Evolutionary conservation across 1,140 invertebrate species (phyloP), one percentile per base, ranked within the genome.

Genomic region (Drosophila nigromelanica): DNA sequence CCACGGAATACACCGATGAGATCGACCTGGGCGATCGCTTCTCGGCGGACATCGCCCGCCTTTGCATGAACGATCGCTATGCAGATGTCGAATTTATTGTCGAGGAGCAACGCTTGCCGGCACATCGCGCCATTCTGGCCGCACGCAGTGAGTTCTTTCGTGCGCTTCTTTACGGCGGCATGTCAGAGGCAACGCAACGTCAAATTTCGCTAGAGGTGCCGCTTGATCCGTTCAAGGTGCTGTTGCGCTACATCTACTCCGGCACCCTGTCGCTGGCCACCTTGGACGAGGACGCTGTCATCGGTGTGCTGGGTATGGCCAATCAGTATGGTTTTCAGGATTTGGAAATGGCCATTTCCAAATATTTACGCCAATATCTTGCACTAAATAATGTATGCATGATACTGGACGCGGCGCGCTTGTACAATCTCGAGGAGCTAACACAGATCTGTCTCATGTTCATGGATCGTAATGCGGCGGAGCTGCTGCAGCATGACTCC

Each of bases 251-350:
- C 93, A 98, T 99, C 51, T 99, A 99, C 91, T 98, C 97, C 63
- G 94, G 94, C 39, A 95, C 95, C 75, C 96, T 99, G 94, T 96
- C 96, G 51, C 93, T 99, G 30, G 94, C 95, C 12, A 94, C 96
- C 73, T 93, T 98, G 69, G 96, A 96, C 87, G 97, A 98, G 91
- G 97, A 98, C 73, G 94, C 96, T 40, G 94, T 98, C 39, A 93
- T 98, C 60, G 97, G 98, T 89, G 96, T 97, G 47, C 92, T 98
- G 52, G 97, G 96, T 5, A 93, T 99, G 86, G 96, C 97, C 24
- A 97, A 99, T 94, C 96, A 98, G 81, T 99, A 98, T 93, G 98
- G 98, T 37, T 99, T 99, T 93, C 94, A 95, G 72, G 97, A 99
- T 90, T 92, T 99, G 52, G 97, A 99, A 93, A 92, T 94, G 7